Evolutionary conservation across 2,113 vertebrate genomes (phyloP), one percentile per base, ranked within the genome.

Genomic region (Cairina moschata): DNA sequence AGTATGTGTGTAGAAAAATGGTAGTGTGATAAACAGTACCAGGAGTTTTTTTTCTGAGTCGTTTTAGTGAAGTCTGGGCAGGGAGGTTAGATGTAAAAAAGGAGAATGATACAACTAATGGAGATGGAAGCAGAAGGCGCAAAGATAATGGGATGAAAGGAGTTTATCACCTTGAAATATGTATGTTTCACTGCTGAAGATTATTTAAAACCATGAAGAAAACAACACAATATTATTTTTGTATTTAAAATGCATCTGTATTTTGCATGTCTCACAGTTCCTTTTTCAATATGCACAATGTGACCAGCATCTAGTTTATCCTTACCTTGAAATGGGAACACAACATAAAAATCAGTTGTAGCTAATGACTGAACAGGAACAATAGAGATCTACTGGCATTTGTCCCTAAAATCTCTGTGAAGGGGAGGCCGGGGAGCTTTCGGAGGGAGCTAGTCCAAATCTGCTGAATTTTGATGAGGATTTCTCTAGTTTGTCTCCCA

Each of bases 381-480:
- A 96, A 95, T 91, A 82, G 83, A 84, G 81, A 87, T 85, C 88
- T 88, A 78, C 46, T 88, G 73, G 69, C 79, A 95, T 93, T 93
- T 89, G 66, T 95, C 62, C 91, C 80, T 91, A 82, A 94, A 96
- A 94, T 83, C 79, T 86, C 73, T 58, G 48, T 62, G 86, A 85
- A 92, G 78, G 52, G 77, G 58, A 88, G 77, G 80, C 65, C 25
- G 60, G 59, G 80, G 58, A 90, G 77, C 82, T 92, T 83, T 93
- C 62, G 54, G 81, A 95, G 63, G 54, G 86, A 83, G 56, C 67
- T 40, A 56, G 80, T 58, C 66, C 65, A 91, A 83, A 88, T 93
- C 85, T 93, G 79, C 83, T 95, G 96, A 94, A 96, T 96, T 96
- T 97, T 2, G 42, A 96, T 96, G 88, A 95, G 86, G 80, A 78